Evolutionary conservation across 2,797 vertebrate genomes (phyloP).

Genomic region (Gymnopithys bicolor): DNA sequence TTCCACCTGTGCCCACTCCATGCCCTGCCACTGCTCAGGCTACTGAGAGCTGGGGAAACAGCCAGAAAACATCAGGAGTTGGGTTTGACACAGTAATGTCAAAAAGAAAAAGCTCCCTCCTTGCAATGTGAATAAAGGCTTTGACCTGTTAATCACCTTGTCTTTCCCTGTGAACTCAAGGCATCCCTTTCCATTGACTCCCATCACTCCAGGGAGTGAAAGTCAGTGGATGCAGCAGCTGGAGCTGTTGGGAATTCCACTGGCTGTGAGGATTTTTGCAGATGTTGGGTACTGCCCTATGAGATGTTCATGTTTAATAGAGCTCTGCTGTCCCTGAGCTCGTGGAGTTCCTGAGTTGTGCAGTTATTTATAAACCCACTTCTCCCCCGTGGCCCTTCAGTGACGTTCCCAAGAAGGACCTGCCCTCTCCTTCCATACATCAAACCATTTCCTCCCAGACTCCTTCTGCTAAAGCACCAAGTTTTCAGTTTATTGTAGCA

Average conservation of each 20-base stretch:
- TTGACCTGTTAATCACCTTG: background rate
- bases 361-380: background rate
- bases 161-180: background rate
- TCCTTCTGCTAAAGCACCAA: background rate
- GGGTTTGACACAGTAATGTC: background rate
- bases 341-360: background rate
- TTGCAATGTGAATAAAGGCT: rapidly evolving
- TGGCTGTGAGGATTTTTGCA: constrained; percentile 6
- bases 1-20: rapidly evolving
- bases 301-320: background rate
- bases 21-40: rapidly evolving
- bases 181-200: background rate
- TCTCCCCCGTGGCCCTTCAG: background rate
- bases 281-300: background rate
- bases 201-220: rapidly evolving
- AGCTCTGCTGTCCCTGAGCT: background rate
- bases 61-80: rapidly evolving
- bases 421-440: background rate
- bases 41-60: rapidly evolving
- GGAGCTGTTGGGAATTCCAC: background rate
- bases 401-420: background rate
- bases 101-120: background rate
- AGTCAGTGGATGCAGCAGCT: rapidly evolving
- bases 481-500: background rate
- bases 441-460: background rate